A percentile compares a stretch with the other conserved stretches of the same genome.
Evolutionary conservation across 2,797 vertebrate genomes (phyloP).

Genomic region (Myripristis murdjan): DNA sequence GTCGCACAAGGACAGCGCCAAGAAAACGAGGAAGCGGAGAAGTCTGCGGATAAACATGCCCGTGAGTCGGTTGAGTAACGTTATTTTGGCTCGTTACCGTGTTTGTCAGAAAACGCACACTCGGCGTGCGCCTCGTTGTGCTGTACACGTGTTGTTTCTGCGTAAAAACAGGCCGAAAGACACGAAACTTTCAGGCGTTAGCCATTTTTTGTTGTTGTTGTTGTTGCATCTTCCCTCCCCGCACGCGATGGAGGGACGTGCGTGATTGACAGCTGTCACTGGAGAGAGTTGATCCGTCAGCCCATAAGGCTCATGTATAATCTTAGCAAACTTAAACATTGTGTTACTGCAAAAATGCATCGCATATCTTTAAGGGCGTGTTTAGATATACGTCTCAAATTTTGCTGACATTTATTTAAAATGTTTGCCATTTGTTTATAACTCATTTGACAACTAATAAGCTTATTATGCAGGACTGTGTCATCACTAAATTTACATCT

Average conservation of each 20-base stretch:
- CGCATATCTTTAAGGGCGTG: no score
- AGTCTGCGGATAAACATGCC: conserved; percentile 86
- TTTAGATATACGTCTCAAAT: no score
- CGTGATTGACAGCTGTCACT: conserved; percentile 53
- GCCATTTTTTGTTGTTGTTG: no score
- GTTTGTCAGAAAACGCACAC: not conserved
- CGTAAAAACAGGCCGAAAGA: not conserved
- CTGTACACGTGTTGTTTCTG: not conserved
- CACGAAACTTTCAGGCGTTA: not conserved
- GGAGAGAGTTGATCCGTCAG: not conserved
- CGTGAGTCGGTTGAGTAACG: conserved; percentile 79
- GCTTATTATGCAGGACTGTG: no score
- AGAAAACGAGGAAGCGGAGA: conserved; percentile 84
- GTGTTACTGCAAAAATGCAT: no score
- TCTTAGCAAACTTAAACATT: no score
- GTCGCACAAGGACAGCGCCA: conserved; percentile 75
- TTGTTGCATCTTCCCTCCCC: not conserved
- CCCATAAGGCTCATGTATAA: no score
- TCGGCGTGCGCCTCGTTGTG: not conserved
- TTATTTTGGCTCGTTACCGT: conserved; percentile 34
- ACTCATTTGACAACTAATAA: no score
- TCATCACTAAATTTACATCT: no score
- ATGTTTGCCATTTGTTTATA: no score
- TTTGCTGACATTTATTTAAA: no score
- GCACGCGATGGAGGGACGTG: conserved; percentile 13